These are phyloP conservation scores for Phyllotreta striolata DNA, from an alignment of 2,888 invertebrate genomes.

Conservation along the genomic window DNA sequence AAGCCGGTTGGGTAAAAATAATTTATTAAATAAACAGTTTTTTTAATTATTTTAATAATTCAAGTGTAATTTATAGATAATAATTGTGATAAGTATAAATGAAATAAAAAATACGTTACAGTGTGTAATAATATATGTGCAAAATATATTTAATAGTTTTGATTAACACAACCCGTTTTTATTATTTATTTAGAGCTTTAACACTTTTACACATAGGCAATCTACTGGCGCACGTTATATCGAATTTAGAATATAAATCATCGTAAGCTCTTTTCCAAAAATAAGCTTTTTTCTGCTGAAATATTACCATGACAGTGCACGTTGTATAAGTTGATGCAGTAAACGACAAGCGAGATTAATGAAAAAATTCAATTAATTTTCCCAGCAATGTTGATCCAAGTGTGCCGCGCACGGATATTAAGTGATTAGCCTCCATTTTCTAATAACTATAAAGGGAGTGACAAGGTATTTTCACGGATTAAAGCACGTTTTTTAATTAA, in stretches of 20 bases:
- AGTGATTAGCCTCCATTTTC: constrained; percentile 32
- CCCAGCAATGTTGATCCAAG: constrained; percentile 35
- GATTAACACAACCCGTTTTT: too few relatives aligned
- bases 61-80: too few relatives aligned
- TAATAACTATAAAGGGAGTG: constrained; percentile 17
- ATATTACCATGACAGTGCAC: constrained; percentile 38
- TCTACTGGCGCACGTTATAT: constrained; percentile 2
- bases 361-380: constrained; percentile 52
- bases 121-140: too few relatives aligned
- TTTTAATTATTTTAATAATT: too few relatives aligned
- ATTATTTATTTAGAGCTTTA: background rate
- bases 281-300: constrained; percentile 38
- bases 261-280: constrained; percentile 30
- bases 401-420: constrained; percentile 33
- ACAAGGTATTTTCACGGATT: constrained; percentile 12
- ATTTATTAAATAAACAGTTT: too few relatives aligned
- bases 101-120: too few relatives aligned
- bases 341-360: constrained; percentile 51
- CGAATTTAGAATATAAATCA: constrained; percentile 26
- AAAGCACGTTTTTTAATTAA: constrained; percentile 7
- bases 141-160: too few relatives aligned
- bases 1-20: background rate
- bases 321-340: constrained; percentile 44
- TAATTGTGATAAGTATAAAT: too few relatives aligned
- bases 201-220: background rate